These are phyloP conservation scores for Drosophila oshimai DNA, from an alignment of 1,140 invertebrate species.

Conservation along the genomic window DNA sequence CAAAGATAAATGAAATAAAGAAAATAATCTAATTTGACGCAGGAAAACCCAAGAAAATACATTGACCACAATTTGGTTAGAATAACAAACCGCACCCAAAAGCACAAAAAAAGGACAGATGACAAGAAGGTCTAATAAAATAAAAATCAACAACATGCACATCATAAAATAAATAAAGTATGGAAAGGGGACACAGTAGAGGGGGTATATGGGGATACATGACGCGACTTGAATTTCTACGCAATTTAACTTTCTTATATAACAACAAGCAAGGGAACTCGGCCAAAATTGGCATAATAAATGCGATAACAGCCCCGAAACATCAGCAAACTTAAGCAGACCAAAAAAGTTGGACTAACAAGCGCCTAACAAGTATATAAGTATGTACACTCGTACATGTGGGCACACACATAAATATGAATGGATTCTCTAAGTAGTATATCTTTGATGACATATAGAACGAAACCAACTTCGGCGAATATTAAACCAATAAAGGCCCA, in stretches of 20 bases:
- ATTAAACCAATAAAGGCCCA: conserved; percentile 67
- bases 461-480: conserved; percentile 41
- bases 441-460: conserved; percentile 41
- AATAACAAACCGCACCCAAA: conserved; percentile 14
- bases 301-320: conserved; percentile 57
- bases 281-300: conserved; percentile 66
- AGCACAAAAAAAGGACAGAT: conserved; percentile 17
- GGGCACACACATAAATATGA: conserved; percentile 18
- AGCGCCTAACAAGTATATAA: conserved; percentile 45
- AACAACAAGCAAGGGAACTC: conserved; percentile 12
- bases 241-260: conserved; percentile 74
- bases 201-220: conserved; percentile 5
- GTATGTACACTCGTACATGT: conserved; percentile 14
- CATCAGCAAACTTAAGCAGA: conserved; percentile 28
- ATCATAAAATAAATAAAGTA: conserved; percentile 75
- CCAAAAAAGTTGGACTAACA: conserved; percentile 54
- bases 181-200: background rate
- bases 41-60: background rate
- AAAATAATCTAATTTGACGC: conserved; percentile 12
- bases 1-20: conserved; percentile 3
- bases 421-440: conserved; percentile 31
- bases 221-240: conserved; percentile 75
- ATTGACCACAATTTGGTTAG: conserved; percentile 19
- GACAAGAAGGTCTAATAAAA: conserved; percentile 34
- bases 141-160: conserved; percentile 68